Conservation (phyloP, 1,140 invertebrate genomes). For the Rhopalosiphum padi region DNA sequence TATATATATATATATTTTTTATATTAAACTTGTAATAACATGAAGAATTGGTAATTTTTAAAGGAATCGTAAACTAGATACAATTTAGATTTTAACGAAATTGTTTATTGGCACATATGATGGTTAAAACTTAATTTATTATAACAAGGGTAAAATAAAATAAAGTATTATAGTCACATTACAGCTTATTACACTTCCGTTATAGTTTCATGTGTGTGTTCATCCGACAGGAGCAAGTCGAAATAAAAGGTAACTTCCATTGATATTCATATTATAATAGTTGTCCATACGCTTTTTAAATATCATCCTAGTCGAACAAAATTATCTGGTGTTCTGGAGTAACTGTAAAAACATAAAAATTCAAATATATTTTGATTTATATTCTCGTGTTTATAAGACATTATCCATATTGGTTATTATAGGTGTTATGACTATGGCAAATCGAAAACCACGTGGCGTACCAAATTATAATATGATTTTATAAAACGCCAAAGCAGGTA, state of each 20-base stretch:
- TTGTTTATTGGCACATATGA: neutral
- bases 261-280: neutral
- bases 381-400: neutral
- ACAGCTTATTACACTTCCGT: neutral
- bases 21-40: neutral
- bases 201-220: neutral
- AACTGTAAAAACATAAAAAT: conserved; percentile 29
- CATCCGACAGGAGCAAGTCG: neutral
- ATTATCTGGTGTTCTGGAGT: conserved; percentile 50
- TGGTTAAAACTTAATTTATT: neutral
- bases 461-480: neutral
- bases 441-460: neutral
- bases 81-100: neutral
- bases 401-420: neutral
- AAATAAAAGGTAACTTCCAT: conserved; percentile 50
- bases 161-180: conserved; percentile 11
- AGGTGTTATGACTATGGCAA: neutral
- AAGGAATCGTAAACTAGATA: neutral
- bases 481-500: neutral
- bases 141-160: neutral
- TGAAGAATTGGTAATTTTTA: neutral
- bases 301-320: conserved; percentile 29
- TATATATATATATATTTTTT: neutral
- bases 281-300: neutral
- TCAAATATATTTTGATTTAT: neutral